These are phyloP conservation scores for Zaprionus ghesquierei DNA, from an alignment of 1,140 invertebrate species.

Conservation along the genomic window DNA sequence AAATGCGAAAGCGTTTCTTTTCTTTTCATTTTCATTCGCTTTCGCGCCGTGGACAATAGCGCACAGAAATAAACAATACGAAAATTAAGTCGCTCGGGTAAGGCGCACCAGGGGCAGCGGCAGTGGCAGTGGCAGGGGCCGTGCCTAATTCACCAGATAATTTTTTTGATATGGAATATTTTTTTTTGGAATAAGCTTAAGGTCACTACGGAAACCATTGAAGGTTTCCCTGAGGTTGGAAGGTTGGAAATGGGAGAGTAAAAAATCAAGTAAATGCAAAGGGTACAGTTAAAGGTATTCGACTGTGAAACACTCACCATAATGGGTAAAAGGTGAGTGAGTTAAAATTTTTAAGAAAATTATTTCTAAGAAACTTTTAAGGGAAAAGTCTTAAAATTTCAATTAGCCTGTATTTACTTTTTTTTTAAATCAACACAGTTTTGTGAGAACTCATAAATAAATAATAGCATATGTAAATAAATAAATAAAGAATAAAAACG, in stretches of 20 bases:
- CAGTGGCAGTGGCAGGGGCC: not conserved
- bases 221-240: not conserved
- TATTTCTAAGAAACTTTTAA: no score
- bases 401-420: no score
- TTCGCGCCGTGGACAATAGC: not conserved
- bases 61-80: constrained; percentile 14
- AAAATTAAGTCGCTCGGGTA: not conserved
- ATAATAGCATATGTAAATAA: not conserved
- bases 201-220: not conserved
- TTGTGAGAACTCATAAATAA: no score
- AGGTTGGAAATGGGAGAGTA: no score
- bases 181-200: not conserved
- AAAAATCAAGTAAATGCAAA: not conserved
- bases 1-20: constrained; percentile 28
- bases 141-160: constrained; percentile 1
- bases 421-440: no score
- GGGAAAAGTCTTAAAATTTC: no score
- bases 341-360: no score
- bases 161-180: constrained; percentile 2
- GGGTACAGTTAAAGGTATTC: no score
- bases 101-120: not conserved
- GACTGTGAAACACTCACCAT: no score
- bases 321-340: no score
- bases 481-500: not conserved
- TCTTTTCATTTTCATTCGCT: not conserved